A percentile compares a stretch with the other conserved stretches of the same genome.
Conservation (phyloP, 2,113 vertebrate genomes). For the Promerops cafer region DNA sequence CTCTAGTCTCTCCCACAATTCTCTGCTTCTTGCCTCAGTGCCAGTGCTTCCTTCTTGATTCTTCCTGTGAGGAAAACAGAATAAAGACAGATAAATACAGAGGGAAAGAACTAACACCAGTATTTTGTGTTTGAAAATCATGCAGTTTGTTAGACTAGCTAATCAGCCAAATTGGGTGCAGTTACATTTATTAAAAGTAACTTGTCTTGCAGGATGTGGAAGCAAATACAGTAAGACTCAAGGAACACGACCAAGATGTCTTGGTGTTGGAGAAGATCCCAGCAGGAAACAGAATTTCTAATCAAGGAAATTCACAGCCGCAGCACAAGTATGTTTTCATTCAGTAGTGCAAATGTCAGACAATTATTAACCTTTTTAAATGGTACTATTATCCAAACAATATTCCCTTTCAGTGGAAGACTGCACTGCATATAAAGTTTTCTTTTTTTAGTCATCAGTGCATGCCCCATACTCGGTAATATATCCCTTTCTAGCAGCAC, state of each 20-base stretch:
- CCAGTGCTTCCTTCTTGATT: not conserved
- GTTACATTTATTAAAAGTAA: constrained; percentile 59
- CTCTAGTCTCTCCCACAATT: not conserved
- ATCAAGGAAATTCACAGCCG: constrained; percentile 82
- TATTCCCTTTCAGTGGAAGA: constrained; percentile 35
- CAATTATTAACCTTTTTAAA: constrained; percentile 65
- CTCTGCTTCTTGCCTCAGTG: not conserved
- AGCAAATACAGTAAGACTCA: constrained; percentile 98
- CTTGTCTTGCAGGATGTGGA: constrained; percentile 89
- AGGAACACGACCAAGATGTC: constrained; percentile 97
- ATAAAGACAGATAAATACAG: not conserved
- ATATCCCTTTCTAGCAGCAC: constrained; percentile 42
- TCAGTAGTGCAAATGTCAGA: constrained; percentile 61
- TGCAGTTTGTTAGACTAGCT: not conserved
- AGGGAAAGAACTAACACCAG: not conserved
- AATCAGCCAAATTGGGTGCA: not conserved
- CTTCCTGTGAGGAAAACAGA: not conserved
- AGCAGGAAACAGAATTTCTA: constrained; percentile 78
- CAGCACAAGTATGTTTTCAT: constrained; percentile 90
- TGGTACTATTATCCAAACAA: constrained; percentile 60
- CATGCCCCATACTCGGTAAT: constrained; percentile 26
- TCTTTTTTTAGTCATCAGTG: constrained; percentile 30
- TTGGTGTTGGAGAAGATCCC: constrained; percentile 95
- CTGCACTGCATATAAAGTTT: not conserved
- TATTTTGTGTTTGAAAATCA: not conserved